Base-by-base conservation (phyloP, 2,797 vertebrate species). In the Benthosema pterotum region DNA sequence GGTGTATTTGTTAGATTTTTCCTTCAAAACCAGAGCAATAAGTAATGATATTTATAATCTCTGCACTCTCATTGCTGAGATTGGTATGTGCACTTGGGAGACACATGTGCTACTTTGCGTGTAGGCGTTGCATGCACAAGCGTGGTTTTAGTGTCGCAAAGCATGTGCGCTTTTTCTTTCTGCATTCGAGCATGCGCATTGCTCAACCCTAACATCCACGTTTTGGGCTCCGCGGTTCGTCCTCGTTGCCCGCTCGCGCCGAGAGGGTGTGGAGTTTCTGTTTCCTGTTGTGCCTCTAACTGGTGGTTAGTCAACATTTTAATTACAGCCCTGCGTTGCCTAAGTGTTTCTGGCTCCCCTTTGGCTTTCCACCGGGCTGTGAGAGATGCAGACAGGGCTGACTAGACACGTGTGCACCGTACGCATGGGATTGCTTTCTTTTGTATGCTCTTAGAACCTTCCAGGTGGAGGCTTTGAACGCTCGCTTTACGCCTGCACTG, bases 261-360 rank as follows among this genome's bases (percentile, higher is more conserved):
- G 42, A 46, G 14, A 72, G 83, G 80, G 79, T 77, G 87, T 77
- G 81, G 78, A 61, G 68, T 79, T 74, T 79, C 71, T 61, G 32
- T 71, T 83, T 87, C 72, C 73, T 73, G 63, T 87, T 79, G 79
- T 68, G 54, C 66, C 46, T 72, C 17, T 75, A 72, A 75, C 74
- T 60, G 48, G 62, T 58, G 61, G 60, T 71, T 63, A 56, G 72
- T 75, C 60, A 72, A 73, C 69, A 71, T 78, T 63, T 69, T 74
- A 77, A 76, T 80, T 75, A 67, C 55, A 56, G 49, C 51, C 13
- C n/a, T 42, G 49, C 11, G 19, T 52, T 47, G 69, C 18, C 63
- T 63, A 3, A 38, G 64, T 18, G 1, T 66, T 74, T 67, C 3
- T 12, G 60, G 18, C 50, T 73, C 50, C 6, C 8, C 67, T 65